Evolutionary conservation across 2,113 vertebrate species (phyloP), one percentile per base, ranked within the genome.

Genomic region (Micromys minutus): DNA sequence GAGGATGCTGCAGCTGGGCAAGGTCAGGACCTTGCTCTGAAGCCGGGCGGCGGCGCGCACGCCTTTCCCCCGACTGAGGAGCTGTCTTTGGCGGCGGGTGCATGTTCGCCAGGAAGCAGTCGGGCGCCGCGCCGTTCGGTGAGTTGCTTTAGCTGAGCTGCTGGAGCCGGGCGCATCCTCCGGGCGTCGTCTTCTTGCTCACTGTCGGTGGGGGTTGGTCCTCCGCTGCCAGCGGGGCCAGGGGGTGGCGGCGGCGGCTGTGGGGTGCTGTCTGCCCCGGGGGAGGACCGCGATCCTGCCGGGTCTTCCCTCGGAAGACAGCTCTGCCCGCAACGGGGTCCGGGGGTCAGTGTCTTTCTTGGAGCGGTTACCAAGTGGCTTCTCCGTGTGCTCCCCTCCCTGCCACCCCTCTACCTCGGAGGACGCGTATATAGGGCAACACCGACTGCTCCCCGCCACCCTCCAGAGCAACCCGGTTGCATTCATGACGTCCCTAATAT

Each of bases 21-120:
- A 98, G 98, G 98, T 98, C 98, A 97, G 98, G 98, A 98, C 98
- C 98, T 98, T 97, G 98, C 97, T 95, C 97, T 97, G 97, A 97
- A 98, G 98, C 95, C 97, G 85, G 97, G 95, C 97, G 98, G 96
- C 94, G 96, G 95, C 94, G 95, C 97, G 89, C 96, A 80, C 96
- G 94, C 96, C 94, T 96, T 79, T 95, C 10, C 84, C 61, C 7
- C 80, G 97, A 96, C 97, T 86, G 97, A 97, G 97, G 95, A 97
- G 98, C 98, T 95, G 98, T 95, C 89, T 42, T 95, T 87, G 96
- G 97, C 39, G 95, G 96, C 95, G 97, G 95, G 97, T 97, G 71
- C 94, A 98, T 98, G 98, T 98, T 98, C 88, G 92, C 98, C 80
- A 98, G 94, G 95, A 97, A 97, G 96, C 97, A 93, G 67, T 31